A percentile compares a stretch with the other conserved stretches of the same genome.
phyloP scores from a whole-genome alignment of 2,888 invertebrate genomes.

The Drosophila yooni region DNA sequence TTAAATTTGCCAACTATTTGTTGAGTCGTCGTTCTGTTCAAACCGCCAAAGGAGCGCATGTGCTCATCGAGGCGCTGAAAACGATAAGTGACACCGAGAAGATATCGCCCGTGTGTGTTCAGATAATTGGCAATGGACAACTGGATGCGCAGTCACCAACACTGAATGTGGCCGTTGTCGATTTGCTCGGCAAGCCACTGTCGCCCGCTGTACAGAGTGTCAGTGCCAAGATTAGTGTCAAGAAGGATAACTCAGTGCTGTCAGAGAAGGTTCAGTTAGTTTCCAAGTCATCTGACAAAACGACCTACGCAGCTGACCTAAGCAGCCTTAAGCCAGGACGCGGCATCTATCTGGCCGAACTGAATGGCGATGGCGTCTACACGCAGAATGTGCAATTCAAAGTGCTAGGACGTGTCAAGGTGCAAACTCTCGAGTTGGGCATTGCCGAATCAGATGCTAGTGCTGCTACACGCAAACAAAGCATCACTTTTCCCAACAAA shows the following conservation, averaged over 20 bases:
- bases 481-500: conserved; percentile 90
- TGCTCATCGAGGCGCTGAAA: conserved; percentile 91
- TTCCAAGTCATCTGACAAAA: conserved; percentile 89
- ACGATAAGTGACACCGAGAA: conserved; percentile 88
- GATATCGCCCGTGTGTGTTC: conserved; percentile 93
- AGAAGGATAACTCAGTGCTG: conserved; percentile 88
- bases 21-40: conserved; percentile 95
- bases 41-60: conserved; percentile 92
- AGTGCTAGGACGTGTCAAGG: conserved; percentile 90
- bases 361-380: conserved; percentile 89
- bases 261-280: conserved; percentile 86
- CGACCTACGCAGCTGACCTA: conserved; percentile 91
- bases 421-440: conserved; percentile 93
- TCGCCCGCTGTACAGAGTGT: conserved; percentile 77
- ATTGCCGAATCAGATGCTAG: conserved; percentile 96
- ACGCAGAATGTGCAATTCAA: conserved; percentile 88
- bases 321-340: conserved; percentile 91
- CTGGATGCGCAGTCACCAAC: conserved; percentile 91
- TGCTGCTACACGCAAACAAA: conserved; percentile 91
- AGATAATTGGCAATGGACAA: conserved; percentile 91
- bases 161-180: conserved; percentile 90
- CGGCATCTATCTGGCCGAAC: conserved; percentile 93
- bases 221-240: conserved; percentile 78
- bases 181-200: conserved; percentile 90
- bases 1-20: conserved; percentile 96